Conservation (phyloP, 2,888 invertebrate genomes). For the Entomobrya proxima region DNA sequence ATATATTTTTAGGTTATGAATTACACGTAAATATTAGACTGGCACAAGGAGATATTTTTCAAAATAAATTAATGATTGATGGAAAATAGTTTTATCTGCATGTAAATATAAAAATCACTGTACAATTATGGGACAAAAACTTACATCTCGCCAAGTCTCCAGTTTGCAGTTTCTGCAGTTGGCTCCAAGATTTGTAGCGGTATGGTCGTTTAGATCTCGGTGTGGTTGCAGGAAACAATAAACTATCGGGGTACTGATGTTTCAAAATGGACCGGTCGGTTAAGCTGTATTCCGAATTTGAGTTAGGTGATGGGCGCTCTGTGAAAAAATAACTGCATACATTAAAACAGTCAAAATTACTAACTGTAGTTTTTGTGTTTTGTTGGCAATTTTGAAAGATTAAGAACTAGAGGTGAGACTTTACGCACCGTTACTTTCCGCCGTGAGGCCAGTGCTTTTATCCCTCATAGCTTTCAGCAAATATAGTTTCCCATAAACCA, state of each 20-base stretch:
- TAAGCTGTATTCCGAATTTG: too few relatives aligned
- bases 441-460: not conserved
- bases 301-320: too few relatives aligned
- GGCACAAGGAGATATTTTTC: too few relatives aligned
- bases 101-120: not conserved
- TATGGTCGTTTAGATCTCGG: not conserved
- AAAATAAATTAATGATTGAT: too few relatives aligned
- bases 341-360: too few relatives aligned
- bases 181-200: not conserved
- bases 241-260: not conserved
- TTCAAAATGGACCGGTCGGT: not conserved
- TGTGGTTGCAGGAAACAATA: not conserved
- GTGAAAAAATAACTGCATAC: too few relatives aligned
- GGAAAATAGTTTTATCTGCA: too few relatives aligned
- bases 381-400: too few relatives aligned
- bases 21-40: too few relatives aligned
- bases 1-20: too few relatives aligned
- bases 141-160: not conserved
- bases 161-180: not conserved
- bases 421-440: not conserved
- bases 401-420: too few relatives aligned
- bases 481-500: slow-evolving; percentile 59
- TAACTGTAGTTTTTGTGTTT: too few relatives aligned
- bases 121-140: not conserved
- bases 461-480: slow-evolving; percentile 24